These are phyloP conservation scores for Sepiola atlantica DNA, from an alignment of 2,888 invertebrate genomes.

Conservation along the genomic window DNA sequence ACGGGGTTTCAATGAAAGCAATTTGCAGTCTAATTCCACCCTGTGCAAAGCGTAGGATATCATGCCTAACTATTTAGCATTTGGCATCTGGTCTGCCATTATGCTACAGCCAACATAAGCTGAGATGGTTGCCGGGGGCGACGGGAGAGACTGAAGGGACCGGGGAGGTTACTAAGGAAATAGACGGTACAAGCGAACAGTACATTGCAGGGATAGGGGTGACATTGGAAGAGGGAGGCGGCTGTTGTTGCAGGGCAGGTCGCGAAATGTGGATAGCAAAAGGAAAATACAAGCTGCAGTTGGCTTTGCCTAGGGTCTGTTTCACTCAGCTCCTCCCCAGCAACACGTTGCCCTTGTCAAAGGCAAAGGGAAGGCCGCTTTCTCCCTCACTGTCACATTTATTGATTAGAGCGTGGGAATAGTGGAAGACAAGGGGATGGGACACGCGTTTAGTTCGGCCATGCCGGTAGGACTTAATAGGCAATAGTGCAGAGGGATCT, in stretches of 20 bases:
- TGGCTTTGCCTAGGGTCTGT: constrained; percentile 2
- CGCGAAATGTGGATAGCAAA: constrained; percentile 18
- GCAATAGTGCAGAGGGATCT: neutral
- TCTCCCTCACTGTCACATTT: too few relatives aligned
- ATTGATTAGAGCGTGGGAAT: neutral
- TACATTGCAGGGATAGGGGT: neutral
- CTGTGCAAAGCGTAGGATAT: neutral
- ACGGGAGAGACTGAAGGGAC: neutral
- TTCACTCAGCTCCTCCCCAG: neutral
- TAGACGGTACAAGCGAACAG: too few relatives aligned
- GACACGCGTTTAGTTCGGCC: neutral
- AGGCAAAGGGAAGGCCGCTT: too few relatives aligned
- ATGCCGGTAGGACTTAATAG: constrained; percentile 7
- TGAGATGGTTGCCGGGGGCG: neutral
- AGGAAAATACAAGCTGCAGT: constrained; percentile 32
- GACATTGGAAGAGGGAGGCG: neutral
- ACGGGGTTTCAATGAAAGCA: neutral
- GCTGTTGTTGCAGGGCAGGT: neutral
- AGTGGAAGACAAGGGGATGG: neutral
- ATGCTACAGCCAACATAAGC: neutral
- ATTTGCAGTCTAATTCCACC: constrained; percentile 5
- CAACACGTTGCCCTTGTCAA: neutral
- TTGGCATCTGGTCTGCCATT: constrained; percentile 11
- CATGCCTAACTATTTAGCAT: constrained; percentile 32
- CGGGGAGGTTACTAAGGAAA: too few relatives aligned